These are phyloP conservation scores for Cephus sareptanus DNA, from an alignment of 2,888 invertebrate genomes.

Conservation along the genomic window DNA sequence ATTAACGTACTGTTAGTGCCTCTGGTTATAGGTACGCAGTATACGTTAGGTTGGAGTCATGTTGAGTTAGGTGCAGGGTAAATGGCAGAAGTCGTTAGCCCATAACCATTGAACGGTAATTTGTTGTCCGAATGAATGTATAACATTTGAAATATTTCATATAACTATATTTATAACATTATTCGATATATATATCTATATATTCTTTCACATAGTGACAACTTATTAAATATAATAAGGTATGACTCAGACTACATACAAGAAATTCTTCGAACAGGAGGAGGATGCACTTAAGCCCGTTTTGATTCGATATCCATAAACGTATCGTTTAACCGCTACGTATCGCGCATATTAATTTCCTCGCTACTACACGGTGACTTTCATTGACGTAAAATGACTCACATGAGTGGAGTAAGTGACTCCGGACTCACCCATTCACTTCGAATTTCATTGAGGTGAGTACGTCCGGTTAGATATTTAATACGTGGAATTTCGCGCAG, in stretches of 20 bases:
- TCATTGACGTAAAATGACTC: slow-evolving; percentile 52
- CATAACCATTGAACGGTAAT: not conserved
- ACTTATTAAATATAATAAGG: not conserved
- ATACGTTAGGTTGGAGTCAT: not conserved
- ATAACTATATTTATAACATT: too few relatives aligned
- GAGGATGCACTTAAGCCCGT: not conserved
- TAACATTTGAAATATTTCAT: not conserved
- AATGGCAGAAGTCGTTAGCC: not conserved
- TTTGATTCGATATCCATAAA: slow-evolving; percentile 2
- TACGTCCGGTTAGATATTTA: slow-evolving; percentile 28
- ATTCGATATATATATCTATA: too few relatives aligned
- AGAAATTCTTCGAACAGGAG: not conserved
- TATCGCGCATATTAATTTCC: slow-evolving; percentile 34
- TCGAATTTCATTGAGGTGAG: slow-evolving; percentile 49
- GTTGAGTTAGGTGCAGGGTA: not conserved
- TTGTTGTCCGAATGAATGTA: not conserved
- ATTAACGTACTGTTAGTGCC: not conserved
- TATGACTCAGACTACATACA: not conserved
- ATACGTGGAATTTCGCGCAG: not conserved
- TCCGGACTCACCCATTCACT: slow-evolving; percentile 42
- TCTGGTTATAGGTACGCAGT: not conserved
- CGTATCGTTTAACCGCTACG: slow-evolving; percentile 15
- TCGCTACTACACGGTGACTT: slow-evolving; percentile 31
- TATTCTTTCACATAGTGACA: not conserved
- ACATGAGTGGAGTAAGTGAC: slow-evolving; percentile 34